These are phyloP conservation scores for Eulemur albifrons DNA, from an alignment of 2,797 vertebrate genomes.

Conservation along the genomic window DNA sequence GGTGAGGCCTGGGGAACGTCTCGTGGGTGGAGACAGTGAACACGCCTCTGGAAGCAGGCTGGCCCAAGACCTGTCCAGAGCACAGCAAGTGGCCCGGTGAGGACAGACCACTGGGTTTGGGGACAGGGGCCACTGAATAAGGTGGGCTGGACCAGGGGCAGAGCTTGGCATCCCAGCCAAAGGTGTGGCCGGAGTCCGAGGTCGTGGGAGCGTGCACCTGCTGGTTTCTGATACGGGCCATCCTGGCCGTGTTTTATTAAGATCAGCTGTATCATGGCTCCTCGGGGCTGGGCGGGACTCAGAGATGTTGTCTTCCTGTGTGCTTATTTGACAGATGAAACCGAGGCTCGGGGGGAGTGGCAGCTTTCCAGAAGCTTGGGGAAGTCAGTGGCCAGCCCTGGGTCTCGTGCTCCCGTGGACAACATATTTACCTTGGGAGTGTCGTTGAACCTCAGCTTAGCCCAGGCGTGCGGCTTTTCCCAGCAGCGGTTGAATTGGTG, in stretches of 20 bases:
- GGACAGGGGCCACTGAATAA: accelerated
- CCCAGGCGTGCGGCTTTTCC: accelerated
- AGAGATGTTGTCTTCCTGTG: background rate
- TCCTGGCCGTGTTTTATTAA: background rate
- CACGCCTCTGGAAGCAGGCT: accelerated
- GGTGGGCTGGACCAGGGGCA: accelerated
- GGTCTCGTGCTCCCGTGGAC: background rate
- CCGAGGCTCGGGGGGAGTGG: background rate
- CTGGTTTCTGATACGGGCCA: background rate
- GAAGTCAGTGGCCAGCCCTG: background rate
- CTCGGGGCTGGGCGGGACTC: accelerated
- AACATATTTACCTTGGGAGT: background rate
- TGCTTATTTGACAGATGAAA: background rate
- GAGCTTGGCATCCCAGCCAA: background rate
- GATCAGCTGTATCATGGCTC: background rate
- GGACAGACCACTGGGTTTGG: background rate
- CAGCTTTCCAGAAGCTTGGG: background rate
- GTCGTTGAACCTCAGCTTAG: accelerated
- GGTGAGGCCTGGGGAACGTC: background rate
- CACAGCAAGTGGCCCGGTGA: accelerated
- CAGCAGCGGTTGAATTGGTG: accelerated
- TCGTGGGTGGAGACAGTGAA: accelerated
- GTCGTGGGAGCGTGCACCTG: background rate
- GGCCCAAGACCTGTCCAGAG: accelerated
- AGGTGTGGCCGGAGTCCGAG: background rate